These are phyloP conservation scores for Camarhynchus parvulus DNA, from an alignment of 2,113 vertebrate genomes.

Conservation along the genomic window DNA sequence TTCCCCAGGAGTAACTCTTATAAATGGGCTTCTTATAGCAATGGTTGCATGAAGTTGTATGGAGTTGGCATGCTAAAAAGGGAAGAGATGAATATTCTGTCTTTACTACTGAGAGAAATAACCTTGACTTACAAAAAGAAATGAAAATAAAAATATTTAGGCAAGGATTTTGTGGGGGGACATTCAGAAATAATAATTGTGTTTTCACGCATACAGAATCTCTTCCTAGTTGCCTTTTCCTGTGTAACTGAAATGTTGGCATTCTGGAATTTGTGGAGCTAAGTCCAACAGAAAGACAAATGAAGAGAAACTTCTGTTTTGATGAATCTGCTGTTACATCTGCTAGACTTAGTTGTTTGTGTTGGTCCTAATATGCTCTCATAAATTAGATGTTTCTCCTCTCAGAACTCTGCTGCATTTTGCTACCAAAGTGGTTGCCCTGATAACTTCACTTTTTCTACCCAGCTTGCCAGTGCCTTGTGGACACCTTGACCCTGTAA, in stretches of 20 bases:
- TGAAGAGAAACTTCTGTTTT: not conserved
- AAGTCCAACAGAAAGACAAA: not conserved
- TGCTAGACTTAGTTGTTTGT: not conserved
- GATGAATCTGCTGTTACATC: not conserved
- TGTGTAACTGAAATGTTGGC: not conserved
- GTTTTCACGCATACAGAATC: not conserved
- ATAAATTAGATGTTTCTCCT: not conserved
- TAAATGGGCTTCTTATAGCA: constrained; percentile 29
- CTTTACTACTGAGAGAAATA: not conserved
- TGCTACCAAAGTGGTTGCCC: not conserved
- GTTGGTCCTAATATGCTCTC: not conserved
- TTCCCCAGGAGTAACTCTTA: constrained; percentile 28
- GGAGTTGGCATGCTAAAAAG: constrained; percentile 6
- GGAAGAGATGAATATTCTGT: constrained; percentile 16
- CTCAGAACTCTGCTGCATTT: not conserved
- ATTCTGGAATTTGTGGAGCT: not conserved
- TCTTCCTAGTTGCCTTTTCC: not conserved
- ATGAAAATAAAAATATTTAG: constrained; percentile 21
- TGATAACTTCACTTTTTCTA: not conserved
- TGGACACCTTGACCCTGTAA: not conserved
- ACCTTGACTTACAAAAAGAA: not conserved
- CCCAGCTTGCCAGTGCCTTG: not conserved
- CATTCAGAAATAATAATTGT: not conserved
- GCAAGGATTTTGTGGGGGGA: not conserved
- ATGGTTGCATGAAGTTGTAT: not conserved